phyloP scores from a whole-genome alignment of 2,113 vertebrate genomes.

The Bettongia penicillata region DNA sequence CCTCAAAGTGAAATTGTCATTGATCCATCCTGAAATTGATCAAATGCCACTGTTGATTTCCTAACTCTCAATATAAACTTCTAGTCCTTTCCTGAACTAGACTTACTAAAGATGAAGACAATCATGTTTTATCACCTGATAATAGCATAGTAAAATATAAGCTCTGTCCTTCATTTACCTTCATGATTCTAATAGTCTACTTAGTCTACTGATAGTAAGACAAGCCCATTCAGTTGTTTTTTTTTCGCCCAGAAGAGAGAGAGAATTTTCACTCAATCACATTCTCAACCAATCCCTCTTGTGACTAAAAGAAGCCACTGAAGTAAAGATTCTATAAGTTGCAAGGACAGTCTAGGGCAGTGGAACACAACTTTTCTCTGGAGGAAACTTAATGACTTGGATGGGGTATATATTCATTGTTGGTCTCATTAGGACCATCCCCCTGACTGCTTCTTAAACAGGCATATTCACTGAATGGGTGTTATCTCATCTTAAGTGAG shows the following conservation, averaged over 20 bases:
- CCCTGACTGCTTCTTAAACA: too few relatives aligned
- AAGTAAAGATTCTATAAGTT: background rate
- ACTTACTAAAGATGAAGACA: background rate
- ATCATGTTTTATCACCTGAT: constrained; percentile 36
- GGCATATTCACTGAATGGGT: too few relatives aligned
- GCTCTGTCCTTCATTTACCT: background rate
- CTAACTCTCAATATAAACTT: background rate
- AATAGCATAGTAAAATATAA: background rate
- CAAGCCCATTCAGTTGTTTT: background rate
- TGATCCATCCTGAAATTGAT: background rate
- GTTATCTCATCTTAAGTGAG: too few relatives aligned
- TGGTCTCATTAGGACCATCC: background rate
- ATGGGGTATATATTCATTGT: background rate
- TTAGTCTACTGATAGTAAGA: background rate
- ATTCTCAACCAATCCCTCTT: background rate
- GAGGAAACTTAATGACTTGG: background rate
- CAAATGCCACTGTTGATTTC: constrained; percentile 33
- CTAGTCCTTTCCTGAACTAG: background rate
- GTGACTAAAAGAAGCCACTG: background rate
- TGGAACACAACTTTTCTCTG: background rate
- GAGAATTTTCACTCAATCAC: background rate
- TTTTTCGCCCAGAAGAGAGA: background rate
- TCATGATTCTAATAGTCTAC: background rate
- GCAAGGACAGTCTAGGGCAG: background rate
- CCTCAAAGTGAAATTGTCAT: background rate